Conservation (phyloP, 2,797 vertebrate genomes). For the Labeo calbasu region DNA sequence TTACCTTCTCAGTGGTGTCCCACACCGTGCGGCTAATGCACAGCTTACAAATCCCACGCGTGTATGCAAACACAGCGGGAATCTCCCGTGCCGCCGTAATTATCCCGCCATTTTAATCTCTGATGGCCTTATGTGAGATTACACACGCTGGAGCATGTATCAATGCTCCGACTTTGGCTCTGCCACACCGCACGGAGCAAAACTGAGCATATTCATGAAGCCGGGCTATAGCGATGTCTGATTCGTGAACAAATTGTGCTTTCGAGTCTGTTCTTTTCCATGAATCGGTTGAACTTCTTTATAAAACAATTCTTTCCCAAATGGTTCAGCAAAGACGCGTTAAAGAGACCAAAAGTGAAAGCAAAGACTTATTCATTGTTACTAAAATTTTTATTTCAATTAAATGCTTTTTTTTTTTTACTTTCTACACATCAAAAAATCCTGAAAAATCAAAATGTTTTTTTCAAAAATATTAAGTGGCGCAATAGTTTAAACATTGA, state of each 20-base stretch:
- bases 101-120: conserved; percentile 63
- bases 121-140: conserved; percentile 63
- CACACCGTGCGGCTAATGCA: conserved; percentile 58
- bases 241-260: not conserved
- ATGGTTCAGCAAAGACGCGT: not conserved
- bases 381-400: not conserved
- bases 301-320: not conserved
- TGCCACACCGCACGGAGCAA: conserved; percentile 29
- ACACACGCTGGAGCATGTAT: conserved; percentile 46
- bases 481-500: not conserved
- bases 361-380: not conserved
- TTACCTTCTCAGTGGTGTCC: conserved; percentile 64
- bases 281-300: not conserved
- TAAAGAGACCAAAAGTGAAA: not conserved
- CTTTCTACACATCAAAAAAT: not conserved
- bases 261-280: not conserved
- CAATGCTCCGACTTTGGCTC: conserved; percentile 17
- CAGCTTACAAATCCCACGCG: conserved; percentile 59
- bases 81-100: conserved; percentile 55
- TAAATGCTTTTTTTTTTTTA: not conserved
- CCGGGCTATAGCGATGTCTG: conserved; percentile 13
- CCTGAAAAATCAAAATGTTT: not conserved
- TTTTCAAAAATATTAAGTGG: not conserved
- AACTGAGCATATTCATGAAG: conserved; percentile 47
- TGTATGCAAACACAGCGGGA: conserved; percentile 62